These are phyloP conservation scores for Orthosia gothica DNA, from an alignment of 2,888 invertebrate species.

Conservation along the genomic window DNA sequence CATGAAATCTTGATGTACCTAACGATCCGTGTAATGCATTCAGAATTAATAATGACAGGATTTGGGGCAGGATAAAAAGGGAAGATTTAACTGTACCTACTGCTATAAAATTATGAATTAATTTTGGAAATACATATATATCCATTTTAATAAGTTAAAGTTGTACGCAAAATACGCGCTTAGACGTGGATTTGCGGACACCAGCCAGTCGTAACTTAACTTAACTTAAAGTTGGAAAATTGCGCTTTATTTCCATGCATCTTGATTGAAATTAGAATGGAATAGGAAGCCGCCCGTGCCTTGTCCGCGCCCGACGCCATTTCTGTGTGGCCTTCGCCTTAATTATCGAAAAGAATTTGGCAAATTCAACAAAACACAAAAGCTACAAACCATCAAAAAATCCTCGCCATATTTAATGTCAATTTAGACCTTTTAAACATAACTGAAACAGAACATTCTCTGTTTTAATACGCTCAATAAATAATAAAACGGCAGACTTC, in stretches of 20 bases:
- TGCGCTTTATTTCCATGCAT: too few species aligned
- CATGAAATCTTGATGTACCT: conserved; percentile 19
- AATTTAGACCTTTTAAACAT: conserved; percentile 64
- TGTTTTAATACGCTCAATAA: conserved; percentile 81
- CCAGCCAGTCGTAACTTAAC: too few species aligned
- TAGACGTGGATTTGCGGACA: too few species aligned
- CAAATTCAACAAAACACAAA: conserved; percentile 2
- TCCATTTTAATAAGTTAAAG: too few species aligned
- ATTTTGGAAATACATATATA: neutral
- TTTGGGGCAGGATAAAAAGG: neutral
- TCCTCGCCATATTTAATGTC: conserved; percentile 54
- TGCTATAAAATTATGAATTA: neutral
- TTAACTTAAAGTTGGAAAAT: too few species aligned
- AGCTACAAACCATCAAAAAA: conserved; percentile 40
- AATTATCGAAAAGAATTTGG: neutral
- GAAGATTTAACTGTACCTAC: neutral
- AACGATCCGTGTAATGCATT: neutral
- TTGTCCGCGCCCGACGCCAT: too few species aligned
- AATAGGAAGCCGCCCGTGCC: too few species aligned
- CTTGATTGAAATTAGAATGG: too few species aligned
- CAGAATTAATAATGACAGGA: neutral
- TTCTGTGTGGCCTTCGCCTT: too few species aligned
- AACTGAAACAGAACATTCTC: conserved; percentile 72
- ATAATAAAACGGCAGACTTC: conserved; percentile 87
- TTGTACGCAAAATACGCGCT: too few species aligned